phyloP scores from a whole-genome alignment of 2,888 invertebrate species.

The Tromatobia lineatoria region DNA sequence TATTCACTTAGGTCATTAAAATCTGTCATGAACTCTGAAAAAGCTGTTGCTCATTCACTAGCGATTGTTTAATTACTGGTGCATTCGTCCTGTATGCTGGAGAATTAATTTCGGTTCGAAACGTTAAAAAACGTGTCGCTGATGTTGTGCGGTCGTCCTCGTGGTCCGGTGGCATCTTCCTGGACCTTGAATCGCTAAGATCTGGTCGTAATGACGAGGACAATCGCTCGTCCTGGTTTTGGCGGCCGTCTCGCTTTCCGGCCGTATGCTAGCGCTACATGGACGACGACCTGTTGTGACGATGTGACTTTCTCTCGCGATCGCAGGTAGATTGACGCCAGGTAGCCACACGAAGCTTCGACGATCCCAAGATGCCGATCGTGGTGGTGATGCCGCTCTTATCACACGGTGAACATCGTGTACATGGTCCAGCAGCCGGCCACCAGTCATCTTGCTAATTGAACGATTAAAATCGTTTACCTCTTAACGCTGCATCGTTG shows the following conservation, averaged over 20 bases:
- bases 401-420: neutral
- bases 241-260: slow-evolving; percentile 57
- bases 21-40: too few species aligned
- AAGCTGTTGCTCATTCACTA: too few species aligned
- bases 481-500: neutral
- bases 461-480: slow-evolving; percentile 44
- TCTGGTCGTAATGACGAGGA: slow-evolving; percentile 38
- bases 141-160: slow-evolving; percentile 49
- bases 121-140: too few species aligned
- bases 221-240: slow-evolving; percentile 55
- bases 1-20: too few species aligned
- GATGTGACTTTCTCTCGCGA: slow-evolving; percentile 64
- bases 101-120: too few species aligned
- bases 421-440: slow-evolving; percentile 34
- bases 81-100: too few species aligned
- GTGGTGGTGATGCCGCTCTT: slow-evolving; percentile 25
- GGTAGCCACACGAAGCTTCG: slow-evolving; percentile 35
- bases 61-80: too few species aligned
- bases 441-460: slow-evolving; percentile 31
- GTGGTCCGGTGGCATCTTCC: slow-evolving; percentile 60
- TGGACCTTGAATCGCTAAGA: slow-evolving; percentile 66
- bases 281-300: slow-evolving; percentile 48
- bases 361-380: slow-evolving; percentile 17
- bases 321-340: slow-evolving; percentile 20
- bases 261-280: neutral